A percentile compares a stretch with the other conserved stretches of the same genome.
Conservation (phyloP, 2,113 vertebrate genomes). For the Onychorhynchus coronatus region DNA sequence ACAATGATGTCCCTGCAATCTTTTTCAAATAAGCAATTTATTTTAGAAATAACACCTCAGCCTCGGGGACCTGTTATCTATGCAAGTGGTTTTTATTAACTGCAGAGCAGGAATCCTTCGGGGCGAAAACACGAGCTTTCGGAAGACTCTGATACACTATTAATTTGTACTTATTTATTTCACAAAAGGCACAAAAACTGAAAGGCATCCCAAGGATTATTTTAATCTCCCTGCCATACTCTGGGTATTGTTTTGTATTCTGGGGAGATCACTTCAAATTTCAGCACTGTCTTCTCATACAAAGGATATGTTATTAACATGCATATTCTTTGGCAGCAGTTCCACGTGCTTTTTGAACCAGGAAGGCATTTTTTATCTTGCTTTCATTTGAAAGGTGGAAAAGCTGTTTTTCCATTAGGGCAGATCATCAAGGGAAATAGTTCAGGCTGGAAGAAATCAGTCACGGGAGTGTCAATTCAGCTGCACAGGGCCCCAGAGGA, state of each 20-base stretch:
- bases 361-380: constrained; percentile 51
- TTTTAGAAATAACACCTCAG: constrained; percentile 45
- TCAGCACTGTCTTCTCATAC: background rate
- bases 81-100: constrained; percentile 35
- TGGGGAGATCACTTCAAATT: constrained; percentile 16
- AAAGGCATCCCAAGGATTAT: constrained; percentile 10
- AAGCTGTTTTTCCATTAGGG: constrained; percentile 35
- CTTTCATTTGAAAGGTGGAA: constrained; percentile 48
- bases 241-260: constrained; percentile 34
- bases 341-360: constrained; percentile 6
- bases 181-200: constrained; percentile 10
- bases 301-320: constrained; percentile 35
- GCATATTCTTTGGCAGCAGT: constrained; percentile 18
- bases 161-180: constrained; percentile 35
- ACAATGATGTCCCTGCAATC: background rate
- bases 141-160: background rate
- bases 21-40: constrained; percentile 52
- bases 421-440: constrained; percentile 39
- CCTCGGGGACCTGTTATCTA: constrained; percentile 9
- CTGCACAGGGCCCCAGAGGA: constrained; percentile 21
- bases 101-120: background rate
- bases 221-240: constrained; percentile 38
- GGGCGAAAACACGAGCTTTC: background rate
- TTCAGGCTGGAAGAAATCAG: constrained; percentile 59
- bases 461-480: constrained; percentile 36